phyloP scores from a whole-genome alignment of 2,113 vertebrate genomes.

The Gopherus evgoodei region DNA sequence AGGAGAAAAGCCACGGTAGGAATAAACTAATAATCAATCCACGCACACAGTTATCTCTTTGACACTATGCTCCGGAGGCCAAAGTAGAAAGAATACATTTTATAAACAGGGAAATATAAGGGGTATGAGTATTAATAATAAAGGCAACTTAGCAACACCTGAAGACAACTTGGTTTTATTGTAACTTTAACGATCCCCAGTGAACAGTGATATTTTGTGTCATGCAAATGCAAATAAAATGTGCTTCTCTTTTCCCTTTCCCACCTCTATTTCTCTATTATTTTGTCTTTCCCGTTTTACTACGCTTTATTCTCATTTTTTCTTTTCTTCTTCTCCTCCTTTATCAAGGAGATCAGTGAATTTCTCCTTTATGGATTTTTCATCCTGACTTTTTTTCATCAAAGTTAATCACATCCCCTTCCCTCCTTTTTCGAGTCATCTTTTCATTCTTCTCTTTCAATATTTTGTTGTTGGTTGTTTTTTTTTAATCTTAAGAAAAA shows the following conservation, averaged over 20 bases:
- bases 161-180: not conserved
- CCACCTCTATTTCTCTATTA: rapidly evolving
- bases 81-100: not conserved
- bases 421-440: not conserved
- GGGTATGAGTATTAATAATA: not conserved
- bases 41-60: not conserved
- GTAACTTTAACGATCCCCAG: not conserved
- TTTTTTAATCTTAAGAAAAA: not conserved
- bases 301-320: not conserved
- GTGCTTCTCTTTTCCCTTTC: not conserved
- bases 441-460: not conserved
- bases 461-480: not conserved
- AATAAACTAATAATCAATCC: not conserved
- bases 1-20: constrained; percentile 89
- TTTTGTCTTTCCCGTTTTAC: not conserved
- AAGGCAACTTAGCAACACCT: not conserved
- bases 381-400: not conserved
- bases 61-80: not conserved
- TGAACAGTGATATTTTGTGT: not conserved
- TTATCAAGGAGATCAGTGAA: not conserved
- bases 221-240: not conserved
- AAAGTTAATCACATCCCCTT: not conserved
- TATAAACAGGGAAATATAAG: not conserved
- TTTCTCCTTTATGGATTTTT: not conserved
- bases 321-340: not conserved